Evolutionary conservation across 2,113 vertebrate species (phyloP), one percentile per base, ranked within the genome.

Genomic region (Bujurquina vittata): DNA sequence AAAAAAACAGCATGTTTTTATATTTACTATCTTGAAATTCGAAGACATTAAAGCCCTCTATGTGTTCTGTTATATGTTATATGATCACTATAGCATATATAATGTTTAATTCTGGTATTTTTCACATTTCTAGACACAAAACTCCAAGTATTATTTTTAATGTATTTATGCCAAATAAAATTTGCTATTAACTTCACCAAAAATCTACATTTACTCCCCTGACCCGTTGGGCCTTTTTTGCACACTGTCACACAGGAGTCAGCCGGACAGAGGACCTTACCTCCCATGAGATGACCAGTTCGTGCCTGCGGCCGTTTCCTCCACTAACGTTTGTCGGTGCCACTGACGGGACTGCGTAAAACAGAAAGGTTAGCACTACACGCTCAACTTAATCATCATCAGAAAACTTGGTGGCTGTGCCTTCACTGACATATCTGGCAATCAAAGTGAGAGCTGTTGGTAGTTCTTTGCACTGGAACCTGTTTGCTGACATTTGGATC

Each of bases 231-330:
- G 79, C 67, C 77, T 79, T 82, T 60, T 55, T 79, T 75, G 11
- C 61, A 82, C 9, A 67, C 49, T n/a, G 31, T 67, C n/a, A 82
- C 10, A 55, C 29, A 61, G 55, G 29, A 77, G 1, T 10, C 35
- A 65, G 12, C 57, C 33, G 80, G 69, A 74, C 65, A 37, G 62
- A 40, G 40, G 69, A 82, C 95, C 94, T 37, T 96, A 99, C 98
- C 98, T 99, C 98, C 98, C 98, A 99, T 14, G 97, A 98, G 88
- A 99, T 99, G 93, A 99, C 98, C 92, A 99, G 92, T 91, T 99
- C 98, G 54, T 98, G 96, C 78, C 97, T 89, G 54, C 97, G 97
- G 88, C 98, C 98, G 26, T 97, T 98, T 88, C 97, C 97, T 72
- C 98, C 98, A 18, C 98, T 98, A 3, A 99, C 98, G 0, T 98